These are phyloP conservation scores for Erpornis zantholeuca DNA, from an alignment of 2,113 vertebrate genomes.

Conservation along the genomic window DNA sequence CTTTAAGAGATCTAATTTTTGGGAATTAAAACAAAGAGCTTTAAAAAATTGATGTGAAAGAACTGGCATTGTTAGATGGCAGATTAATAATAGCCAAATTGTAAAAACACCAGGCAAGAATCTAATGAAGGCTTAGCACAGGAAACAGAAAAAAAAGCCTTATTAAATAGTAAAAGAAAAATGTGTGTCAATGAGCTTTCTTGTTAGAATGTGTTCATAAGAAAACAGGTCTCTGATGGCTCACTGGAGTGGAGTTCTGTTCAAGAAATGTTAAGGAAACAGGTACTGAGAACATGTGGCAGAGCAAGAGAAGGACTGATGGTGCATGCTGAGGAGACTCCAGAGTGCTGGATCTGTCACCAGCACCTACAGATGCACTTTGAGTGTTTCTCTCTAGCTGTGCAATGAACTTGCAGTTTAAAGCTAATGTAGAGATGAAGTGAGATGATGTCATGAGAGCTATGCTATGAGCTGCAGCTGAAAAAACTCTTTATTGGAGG, in stretches of 20 bases:
- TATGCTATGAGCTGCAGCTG: background rate
- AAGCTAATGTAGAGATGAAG: background rate
- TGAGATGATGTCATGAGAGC: background rate
- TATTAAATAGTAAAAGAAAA: background rate
- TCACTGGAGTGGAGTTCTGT: background rate
- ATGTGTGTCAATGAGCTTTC: background rate
- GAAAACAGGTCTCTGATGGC: background rate
- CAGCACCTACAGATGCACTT: background rate
- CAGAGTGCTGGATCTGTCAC: background rate
- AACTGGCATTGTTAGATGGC: background rate
- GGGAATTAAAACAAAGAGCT: background rate
- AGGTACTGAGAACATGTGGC: background rate
- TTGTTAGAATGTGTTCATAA: background rate
- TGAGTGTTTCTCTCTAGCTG: background rate
- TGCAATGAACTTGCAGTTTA: background rate
- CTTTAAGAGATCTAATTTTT: background rate
- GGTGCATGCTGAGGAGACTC: fast-evolving
- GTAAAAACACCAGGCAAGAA: background rate
- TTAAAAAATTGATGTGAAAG: background rate
- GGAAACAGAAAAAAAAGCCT: background rate
- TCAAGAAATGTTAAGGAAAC: background rate
- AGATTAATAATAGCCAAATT: background rate
- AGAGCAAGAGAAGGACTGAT: background rate
- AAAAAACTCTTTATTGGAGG: background rate
- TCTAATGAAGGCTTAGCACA: background rate